These are phyloP conservation scores for Monomorium pharaonis DNA, from an alignment of 1,140 invertebrate species.

Conservation along the genomic window DNA sequence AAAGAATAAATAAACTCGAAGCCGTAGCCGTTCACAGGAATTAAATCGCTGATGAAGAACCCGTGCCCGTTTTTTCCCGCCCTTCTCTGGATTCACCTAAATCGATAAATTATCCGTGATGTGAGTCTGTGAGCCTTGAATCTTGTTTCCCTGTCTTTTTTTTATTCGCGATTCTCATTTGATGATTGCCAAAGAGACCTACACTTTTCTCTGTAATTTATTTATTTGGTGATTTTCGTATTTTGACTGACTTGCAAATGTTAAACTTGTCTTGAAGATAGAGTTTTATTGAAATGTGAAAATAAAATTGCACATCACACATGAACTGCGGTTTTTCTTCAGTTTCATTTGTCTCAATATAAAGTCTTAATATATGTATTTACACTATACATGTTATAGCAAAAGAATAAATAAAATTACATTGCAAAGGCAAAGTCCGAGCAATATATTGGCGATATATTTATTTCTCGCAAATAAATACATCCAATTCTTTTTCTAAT, in stretches of 20 bases:
- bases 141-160: constrained; percentile 6
- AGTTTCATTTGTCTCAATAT: neutral
- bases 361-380: neutral
- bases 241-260: neutral
- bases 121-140: constrained; percentile 40
- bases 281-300: neutral
- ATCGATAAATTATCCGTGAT: constrained; percentile 69
- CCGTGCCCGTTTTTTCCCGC: constrained; percentile 61
- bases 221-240: neutral
- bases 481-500: neutral
- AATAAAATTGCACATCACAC: no score
- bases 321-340: no score
- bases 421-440: neutral
- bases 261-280: neutral
- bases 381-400: neutral
- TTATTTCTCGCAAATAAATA: neutral
- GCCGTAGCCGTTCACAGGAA: constrained; percentile 73
- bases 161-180: neutral
- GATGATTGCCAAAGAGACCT: neutral
- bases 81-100: constrained; percentile 44
- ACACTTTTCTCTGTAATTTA: neutral
- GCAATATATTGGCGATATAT: no score
- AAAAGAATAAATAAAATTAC: neutral
- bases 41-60: constrained; percentile 84
- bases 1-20: constrained; percentile 83